Conservation (phyloP, 2,888 invertebrate genomes). For the Odontomyia ornata region DNA sequence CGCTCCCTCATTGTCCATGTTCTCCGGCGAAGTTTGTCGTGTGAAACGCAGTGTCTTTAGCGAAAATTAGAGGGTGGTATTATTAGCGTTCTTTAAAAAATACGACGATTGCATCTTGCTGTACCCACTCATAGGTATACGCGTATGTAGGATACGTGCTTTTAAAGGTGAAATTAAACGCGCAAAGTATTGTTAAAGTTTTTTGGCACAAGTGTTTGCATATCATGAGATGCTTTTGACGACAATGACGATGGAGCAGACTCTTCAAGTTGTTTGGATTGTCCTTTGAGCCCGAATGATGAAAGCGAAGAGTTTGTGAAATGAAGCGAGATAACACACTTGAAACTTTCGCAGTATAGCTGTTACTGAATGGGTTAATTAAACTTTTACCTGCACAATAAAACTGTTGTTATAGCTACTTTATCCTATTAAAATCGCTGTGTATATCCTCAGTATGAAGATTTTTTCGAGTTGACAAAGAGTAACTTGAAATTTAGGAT, state of each 20-base stretch:
- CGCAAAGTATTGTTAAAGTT: slow-evolving; percentile 18
- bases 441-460: too few species aligned
- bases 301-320: not conserved
- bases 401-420: not conserved
- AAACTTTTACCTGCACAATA: not conserved
- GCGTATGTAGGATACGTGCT: not conserved
- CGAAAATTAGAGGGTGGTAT: not conserved
- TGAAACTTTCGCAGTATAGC: slow-evolving; percentile 8
- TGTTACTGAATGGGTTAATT: slow-evolving; percentile 34
- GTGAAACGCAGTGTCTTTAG: slow-evolving; percentile 5
- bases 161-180: slow-evolving; percentile 35
- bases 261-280: slow-evolving; percentile 13
- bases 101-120: slow-evolving; percentile 26
- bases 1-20: not conserved
- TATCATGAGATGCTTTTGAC: slow-evolving; percentile 12
- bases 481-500: too few species aligned
- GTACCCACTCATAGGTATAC: not conserved
- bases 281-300: slow-evolving; percentile 7
- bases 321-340: slow-evolving; percentile 12
- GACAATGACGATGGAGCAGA: slow-evolving; percentile 19
- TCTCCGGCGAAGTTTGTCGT: not conserved
- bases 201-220: slow-evolving; percentile 20
- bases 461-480: too few species aligned
- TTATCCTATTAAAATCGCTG: too few species aligned
- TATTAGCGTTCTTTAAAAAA: slow-evolving; percentile 25